phyloP scores from a whole-genome alignment of 2,113 vertebrate species.

The Boulengerochromis microlepis region DNA sequence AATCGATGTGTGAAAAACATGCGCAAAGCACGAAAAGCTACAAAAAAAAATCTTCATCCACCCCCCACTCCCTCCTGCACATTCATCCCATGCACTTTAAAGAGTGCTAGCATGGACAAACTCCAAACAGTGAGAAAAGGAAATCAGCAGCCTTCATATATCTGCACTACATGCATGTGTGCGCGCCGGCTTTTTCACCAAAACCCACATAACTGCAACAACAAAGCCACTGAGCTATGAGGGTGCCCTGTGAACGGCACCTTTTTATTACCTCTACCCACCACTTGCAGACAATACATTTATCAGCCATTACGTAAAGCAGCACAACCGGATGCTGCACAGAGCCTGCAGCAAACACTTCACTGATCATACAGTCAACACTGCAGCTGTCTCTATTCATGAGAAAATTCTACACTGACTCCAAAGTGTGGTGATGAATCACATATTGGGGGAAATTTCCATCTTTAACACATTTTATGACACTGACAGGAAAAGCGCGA shows the following conservation, averaged over 20 bases:
- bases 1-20: not conserved
- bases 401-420: not conserved
- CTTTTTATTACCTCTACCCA: constrained; percentile 40
- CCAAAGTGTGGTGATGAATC: not conserved
- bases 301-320: constrained; percentile 23
- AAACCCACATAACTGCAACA: constrained; percentile 9
- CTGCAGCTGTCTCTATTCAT: not conserved
- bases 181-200: not conserved
- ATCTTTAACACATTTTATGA: not conserved
- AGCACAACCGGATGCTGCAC: constrained; percentile 56
- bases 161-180: not conserved
- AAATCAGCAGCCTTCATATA: not conserved
- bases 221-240: constrained; percentile 7
- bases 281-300: constrained; percentile 47
- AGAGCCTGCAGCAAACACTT: constrained; percentile 54
- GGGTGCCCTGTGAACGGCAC: constrained; percentile 9
- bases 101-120: not conserved
- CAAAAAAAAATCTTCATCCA: not conserved
- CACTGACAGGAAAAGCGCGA: accelerated
- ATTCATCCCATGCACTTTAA: not conserved
- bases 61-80: not conserved
- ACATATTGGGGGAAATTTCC: not conserved
- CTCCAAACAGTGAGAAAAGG: not conserved
- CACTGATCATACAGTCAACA: constrained; percentile 14
- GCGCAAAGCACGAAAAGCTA: not conserved